A percentile compares a stretch with the other conserved stretches of the same genome.
phyloP scores from a whole-genome alignment of 2,888 invertebrate species.

The Spodoptera littoralis region DNA sequence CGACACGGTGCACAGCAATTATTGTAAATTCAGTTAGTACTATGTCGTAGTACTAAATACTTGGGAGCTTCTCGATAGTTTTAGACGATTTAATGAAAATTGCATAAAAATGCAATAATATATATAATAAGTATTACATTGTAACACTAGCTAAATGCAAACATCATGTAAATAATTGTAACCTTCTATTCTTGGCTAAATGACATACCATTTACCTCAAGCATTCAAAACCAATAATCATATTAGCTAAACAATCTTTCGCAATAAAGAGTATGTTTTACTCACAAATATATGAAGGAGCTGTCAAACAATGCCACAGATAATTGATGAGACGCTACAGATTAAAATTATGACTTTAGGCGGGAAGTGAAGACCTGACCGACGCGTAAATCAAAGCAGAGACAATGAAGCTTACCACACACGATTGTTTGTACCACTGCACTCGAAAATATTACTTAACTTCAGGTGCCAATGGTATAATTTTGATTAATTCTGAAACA shows the following conservation, averaged over 20 bases:
- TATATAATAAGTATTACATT: too few species aligned
- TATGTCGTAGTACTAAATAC: too few species aligned
- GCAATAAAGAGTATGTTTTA: conserved; percentile 48
- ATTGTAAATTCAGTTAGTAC: too few species aligned
- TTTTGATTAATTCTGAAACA: too few species aligned
- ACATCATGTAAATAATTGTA: too few species aligned
- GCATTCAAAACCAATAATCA: conserved; percentile 24
- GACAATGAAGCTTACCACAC: conserved; percentile 51
- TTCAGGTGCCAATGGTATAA: too few species aligned
- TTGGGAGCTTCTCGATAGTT: too few species aligned
- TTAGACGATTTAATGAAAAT: too few species aligned
- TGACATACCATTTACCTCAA: conserved; percentile 37
- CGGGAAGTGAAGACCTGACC: conserved; percentile 84
- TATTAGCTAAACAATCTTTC: conserved; percentile 44
- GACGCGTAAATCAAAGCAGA: conserved; percentile 76
- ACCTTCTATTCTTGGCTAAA: conserved; percentile 13
- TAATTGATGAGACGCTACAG: conserved; percentile 62
- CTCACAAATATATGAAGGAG: conserved; percentile 40
- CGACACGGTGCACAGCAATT: too few species aligned
- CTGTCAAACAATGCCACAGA: conserved; percentile 39
- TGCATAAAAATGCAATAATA: too few species aligned
- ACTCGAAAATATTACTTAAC: not conserved
- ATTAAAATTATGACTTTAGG: conserved; percentile 76
- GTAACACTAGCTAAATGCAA: too few species aligned
- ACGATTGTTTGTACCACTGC: conserved; percentile 43